A percentile compares a stretch with the other conserved stretches of the same genome.
Evolutionary conservation across 2,797 vertebrate genomes (phyloP).

Genomic region (Hipposideros larvatus): DNA sequence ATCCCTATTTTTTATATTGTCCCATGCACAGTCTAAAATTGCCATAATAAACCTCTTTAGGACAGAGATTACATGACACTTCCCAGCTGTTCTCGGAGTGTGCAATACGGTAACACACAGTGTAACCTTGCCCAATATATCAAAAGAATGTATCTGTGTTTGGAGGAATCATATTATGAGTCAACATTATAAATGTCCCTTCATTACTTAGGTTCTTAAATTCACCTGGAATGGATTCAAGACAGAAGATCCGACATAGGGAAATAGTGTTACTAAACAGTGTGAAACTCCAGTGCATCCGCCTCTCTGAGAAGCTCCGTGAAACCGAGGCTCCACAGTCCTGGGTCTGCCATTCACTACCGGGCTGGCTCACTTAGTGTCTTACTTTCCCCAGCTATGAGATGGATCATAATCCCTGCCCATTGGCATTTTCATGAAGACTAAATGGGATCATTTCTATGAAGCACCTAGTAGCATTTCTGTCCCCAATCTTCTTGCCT

Average conservation of each 20-base stretch:
- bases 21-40: background rate
- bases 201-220: background rate
- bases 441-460: background rate
- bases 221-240: background rate
- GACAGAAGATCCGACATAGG: background rate
- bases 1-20: background rate
- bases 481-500: background rate
- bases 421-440: background rate
- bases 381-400: background rate
- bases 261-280: background rate
- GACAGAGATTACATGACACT: background rate
- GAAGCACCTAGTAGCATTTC: slow-evolving; percentile 14
- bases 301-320: background rate
- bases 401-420: background rate
- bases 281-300: background rate
- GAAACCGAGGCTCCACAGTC: background rate
- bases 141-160: background rate
- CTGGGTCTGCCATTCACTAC: background rate
- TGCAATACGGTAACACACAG: background rate
- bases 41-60: background rate
- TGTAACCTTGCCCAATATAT: background rate
- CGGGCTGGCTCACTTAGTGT: background rate
- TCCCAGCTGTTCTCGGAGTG: background rate
- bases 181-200: background rate
- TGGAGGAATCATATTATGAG: background rate